Conservation (phyloP, 1,140 invertebrate species). For the Cotesia typhae region DNA sequence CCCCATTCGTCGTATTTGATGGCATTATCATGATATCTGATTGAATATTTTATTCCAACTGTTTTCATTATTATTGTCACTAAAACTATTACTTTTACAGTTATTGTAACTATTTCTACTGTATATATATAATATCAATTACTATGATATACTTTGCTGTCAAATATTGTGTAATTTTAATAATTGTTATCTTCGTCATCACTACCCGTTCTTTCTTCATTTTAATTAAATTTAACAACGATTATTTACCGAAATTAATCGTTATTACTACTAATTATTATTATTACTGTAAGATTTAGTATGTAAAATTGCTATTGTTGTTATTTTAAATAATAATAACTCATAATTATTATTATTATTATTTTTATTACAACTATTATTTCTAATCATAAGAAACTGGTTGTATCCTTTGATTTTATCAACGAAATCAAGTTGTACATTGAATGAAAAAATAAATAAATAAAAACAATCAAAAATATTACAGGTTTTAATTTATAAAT, state of each 20-base stretch:
- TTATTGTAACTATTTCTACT: neutral
- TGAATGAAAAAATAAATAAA: conserved; percentile 49
- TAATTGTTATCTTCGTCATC: conserved; percentile 19
- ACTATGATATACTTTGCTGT: conserved; percentile 4
- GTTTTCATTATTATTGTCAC: no score
- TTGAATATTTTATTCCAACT: neutral
- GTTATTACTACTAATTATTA: conserved; percentile 35
- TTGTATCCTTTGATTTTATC: conserved; percentile 59
- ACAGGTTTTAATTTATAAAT: conserved; percentile 3
- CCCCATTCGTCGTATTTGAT: conserved; percentile 24
- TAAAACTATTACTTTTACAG: no score
- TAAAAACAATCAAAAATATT: conserved; percentile 45
- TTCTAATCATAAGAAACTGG: conserved; percentile 50
- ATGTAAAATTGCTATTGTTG: conserved; percentile 43
- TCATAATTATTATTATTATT: conserved; percentile 46
- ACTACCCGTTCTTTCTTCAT: conserved; percentile 30
- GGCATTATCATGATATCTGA: conserved; percentile 12
- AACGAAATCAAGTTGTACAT: conserved; percentile 54
- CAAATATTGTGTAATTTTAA: conserved; percentile 8
- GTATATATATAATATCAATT: neutral
- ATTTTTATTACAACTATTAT: conserved; percentile 57
- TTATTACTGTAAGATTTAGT: conserved; percentile 21
- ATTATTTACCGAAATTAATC: conserved; percentile 38
- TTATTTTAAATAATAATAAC: conserved; percentile 41
- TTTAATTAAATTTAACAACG: conserved; percentile 8